Percentiles rank a stretch among this genome's conserved stretches.
Conservation (phyloP, 1,140 invertebrate genomes). For the Phenacoccus solenopsis region DNA sequence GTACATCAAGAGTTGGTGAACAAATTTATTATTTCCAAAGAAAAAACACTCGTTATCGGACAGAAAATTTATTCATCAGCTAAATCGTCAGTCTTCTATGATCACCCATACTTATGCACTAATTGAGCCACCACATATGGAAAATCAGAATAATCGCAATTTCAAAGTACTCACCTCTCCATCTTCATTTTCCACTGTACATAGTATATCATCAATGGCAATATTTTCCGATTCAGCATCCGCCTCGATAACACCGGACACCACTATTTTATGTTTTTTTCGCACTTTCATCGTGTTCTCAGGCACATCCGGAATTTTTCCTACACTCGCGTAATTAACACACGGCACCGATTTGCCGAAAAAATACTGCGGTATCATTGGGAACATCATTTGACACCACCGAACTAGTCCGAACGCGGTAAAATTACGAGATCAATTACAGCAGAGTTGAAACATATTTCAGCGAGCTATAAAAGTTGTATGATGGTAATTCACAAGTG, state of each 20-base stretch:
- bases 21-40: no score
- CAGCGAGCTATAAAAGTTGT: not conserved
- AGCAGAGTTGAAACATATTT: not conserved
- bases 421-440: constrained; percentile 3
- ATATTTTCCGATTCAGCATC: not conserved
- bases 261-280: not conserved
- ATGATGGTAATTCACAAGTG: not conserved
- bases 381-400: not conserved
- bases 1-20: no score
- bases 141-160: no score
- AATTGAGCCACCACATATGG: no score
- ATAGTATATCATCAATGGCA: not conserved
- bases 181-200: not conserved
- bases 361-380: constrained; percentile 1
- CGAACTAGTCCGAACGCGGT: not conserved
- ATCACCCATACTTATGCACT: no score
- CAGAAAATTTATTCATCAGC: no score
- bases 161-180: not conserved
- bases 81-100: no score
- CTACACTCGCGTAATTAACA: not conserved
- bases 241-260: not conserved
- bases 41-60: no score
- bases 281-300: not conserved
- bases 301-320: not conserved
- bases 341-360: not conserved